A percentile compares a stretch with the other conserved stretches of the same genome.
Evolutionary conservation across 2,113 vertebrate species (phyloP).

Genomic region (Conger conger): DNA sequence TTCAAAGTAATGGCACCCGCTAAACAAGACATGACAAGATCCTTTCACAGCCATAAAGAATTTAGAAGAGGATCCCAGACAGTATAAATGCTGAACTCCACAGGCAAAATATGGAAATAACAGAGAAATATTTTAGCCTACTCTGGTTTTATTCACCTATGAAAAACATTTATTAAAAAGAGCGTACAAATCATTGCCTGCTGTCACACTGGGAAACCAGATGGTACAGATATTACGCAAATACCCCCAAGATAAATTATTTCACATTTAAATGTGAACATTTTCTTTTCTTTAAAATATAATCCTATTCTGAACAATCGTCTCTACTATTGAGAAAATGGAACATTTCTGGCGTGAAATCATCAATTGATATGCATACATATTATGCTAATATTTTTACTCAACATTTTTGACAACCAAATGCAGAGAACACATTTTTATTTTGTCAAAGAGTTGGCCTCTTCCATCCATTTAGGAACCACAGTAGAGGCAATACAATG

Average conservation of each 20-base stretch:
- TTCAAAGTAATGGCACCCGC: background rate
- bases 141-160: background rate
- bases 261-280: constrained; percentile 6
- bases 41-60: background rate
- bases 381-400: background rate
- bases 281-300: background rate
- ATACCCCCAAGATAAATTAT: background rate
- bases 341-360: background rate
- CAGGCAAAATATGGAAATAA: background rate
- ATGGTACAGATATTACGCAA: background rate
- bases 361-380: background rate
- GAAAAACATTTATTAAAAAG: constrained; percentile 1
- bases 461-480: no score
- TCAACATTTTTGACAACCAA: no score
- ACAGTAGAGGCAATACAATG: no score
- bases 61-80: background rate
- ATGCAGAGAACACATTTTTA: no score
- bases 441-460: no score
- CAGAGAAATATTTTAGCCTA: background rate
- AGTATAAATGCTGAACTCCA: background rate
- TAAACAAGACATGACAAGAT: background rate
- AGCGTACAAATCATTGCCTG: background rate
- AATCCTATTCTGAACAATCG: background rate
- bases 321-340: background rate
- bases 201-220: background rate